phyloP scores from a whole-genome alignment of 2,797 vertebrate species.

The Pteronotus mesoamericanus region DNA sequence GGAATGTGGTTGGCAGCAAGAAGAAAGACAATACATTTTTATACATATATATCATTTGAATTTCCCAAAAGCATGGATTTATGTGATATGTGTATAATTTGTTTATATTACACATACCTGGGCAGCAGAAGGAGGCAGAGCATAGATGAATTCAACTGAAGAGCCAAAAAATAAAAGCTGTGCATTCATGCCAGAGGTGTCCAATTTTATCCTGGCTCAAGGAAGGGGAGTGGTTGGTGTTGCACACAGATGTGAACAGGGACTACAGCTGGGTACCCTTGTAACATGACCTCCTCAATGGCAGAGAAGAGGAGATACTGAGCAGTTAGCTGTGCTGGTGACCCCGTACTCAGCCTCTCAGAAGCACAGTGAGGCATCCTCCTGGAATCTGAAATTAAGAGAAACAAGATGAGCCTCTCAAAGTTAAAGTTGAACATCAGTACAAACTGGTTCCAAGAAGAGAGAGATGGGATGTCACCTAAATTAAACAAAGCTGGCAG shows the following conservation, averaged over 20 bases:
- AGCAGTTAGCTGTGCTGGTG: background rate
- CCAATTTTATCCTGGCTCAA: background rate
- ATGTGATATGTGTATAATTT: background rate
- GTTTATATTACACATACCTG: slow-evolving; percentile 14
- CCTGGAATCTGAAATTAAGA: slow-evolving; percentile 4
- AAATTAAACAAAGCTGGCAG: background rate
- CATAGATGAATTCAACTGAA: background rate
- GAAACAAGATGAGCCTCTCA: background rate
- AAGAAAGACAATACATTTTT: background rate
- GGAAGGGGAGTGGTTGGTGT: rapidly evolving
- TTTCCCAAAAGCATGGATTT: background rate
- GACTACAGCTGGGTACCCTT: background rate
- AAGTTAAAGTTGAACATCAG: background rate
- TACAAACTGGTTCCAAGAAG: background rate
- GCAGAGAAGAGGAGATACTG: background rate
- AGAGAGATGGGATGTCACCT: background rate
- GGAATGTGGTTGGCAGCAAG: background rate
- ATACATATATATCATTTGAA: background rate
- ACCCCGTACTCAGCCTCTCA: background rate
- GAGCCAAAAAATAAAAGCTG: background rate
- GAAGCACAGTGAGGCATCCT: background rate
- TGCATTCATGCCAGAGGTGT: background rate
- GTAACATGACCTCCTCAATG: background rate
- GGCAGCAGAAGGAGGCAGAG: background rate
- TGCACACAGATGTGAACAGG: background rate